Conservation (phyloP, 2,797 vertebrate species). For the Catamblyrhynchus diadema region DNA sequence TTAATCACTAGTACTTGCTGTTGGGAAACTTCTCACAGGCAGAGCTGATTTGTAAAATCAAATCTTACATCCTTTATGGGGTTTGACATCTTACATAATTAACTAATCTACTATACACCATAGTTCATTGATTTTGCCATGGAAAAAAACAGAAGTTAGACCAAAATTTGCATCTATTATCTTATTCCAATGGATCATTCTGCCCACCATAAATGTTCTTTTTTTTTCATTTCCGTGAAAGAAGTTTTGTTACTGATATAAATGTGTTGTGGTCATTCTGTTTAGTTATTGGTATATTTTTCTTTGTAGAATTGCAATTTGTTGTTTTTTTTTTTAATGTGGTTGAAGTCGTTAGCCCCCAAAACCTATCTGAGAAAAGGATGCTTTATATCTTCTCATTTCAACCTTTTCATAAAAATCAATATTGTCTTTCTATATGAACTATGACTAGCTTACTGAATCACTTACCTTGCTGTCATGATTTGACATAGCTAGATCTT, state of each 20-base stretch:
- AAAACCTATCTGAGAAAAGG: slow-evolving; percentile 29
- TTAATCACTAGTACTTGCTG: slow-evolving; percentile 63
- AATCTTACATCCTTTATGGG: slow-evolving; percentile 46
- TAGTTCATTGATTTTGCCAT: slow-evolving; percentile 60
- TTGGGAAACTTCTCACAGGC: slow-evolving; percentile 51
- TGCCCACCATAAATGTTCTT: not conserved
- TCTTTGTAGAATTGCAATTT: slow-evolving; percentile 8
- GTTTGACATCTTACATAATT: slow-evolving; percentile 63
- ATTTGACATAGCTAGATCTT: not conserved
- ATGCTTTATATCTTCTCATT: not conserved
- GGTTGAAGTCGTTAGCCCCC: not conserved
- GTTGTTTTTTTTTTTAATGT: not conserved
- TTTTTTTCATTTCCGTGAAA: not conserved
- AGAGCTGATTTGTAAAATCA: slow-evolving; percentile 65
- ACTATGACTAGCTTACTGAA: not conserved
- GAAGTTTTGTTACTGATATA: slow-evolving; percentile 1
- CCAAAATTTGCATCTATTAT: slow-evolving; percentile 23
- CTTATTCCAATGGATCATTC: slow-evolving; percentile 42
- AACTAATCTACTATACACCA: slow-evolving; percentile 61
- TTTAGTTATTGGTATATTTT: not conserved
- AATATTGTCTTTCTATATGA: not conserved
- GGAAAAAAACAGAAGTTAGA: slow-evolving; percentile 2
- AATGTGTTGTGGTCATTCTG: not conserved
- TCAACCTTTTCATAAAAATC: not conserved
- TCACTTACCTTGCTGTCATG: not conserved